Evolutionary conservation across 2,888 invertebrate species (phyloP), one percentile per base, ranked within the genome.

Genomic region (Bellardia bayeri): DNA sequence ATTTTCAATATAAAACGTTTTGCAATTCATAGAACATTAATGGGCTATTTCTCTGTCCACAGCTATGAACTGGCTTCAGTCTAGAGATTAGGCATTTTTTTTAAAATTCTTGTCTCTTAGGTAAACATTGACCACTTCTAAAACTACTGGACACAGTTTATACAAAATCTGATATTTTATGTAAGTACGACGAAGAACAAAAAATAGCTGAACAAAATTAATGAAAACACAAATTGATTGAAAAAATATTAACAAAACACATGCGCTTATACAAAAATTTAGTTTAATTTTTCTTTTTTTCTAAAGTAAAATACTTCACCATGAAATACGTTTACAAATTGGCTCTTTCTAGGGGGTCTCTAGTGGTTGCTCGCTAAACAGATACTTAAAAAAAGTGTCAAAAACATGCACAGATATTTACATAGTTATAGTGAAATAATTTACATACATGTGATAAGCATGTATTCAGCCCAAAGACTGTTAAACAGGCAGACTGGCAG

Each of bases 301-400:
- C 37, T 33, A 63, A 56, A 61, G 61, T 76, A 40, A 72, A 79
- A 79, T 72, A 66, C 58, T 72, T 16, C 56, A 45, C 56, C 64
- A 72, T 71, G 45, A 78, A 78, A 83, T 42, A 66, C 56, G 16
- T n/a, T 49, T 37, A 37, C 40, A 86, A 74, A 79, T 86, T 86
- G 86, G 68, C 82, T 69, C 75, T 74, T 79, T 51, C 54, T 68
- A 69, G 86, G 86, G 66, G 86, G 82, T 86, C 82, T 23, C 4
- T 3, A 3, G 7, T 82, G 30, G 40, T 23, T 51, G 37, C 37
- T 54, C 40, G 71, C 45, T 66, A 72, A 84, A 84, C 66, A 82
- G 61, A 75, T 66, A 74, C 66, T 61, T 84, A 58, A 72, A 72
- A 69, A 75, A 58, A 79, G 49, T 84, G 83, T 84, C 83, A 79